Evolutionary conservation across 30 jellyfish, hydroid and myxozoan genomes (phyloP), one percentile per base, ranked within the genome.

Genomic region (Pelagia noctiluca): DNA sequence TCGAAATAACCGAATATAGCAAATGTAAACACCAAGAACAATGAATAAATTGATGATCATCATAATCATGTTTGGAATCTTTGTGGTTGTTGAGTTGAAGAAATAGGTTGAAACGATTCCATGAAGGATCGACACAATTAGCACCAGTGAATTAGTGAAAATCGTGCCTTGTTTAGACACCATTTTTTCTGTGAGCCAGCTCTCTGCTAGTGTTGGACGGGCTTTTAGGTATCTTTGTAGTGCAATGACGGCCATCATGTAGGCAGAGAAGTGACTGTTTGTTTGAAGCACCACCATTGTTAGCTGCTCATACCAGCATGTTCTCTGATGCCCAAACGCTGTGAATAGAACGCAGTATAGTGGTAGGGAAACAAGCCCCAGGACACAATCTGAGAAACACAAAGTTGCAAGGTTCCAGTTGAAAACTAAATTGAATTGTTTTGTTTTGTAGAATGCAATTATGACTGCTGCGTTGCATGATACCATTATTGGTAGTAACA

Each of bases 61-160:
- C 92, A 82, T 68, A 13, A 36, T 35, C 8, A 68, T 22, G 7
- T 69, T 82, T 19, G 50, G 80, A 18, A 50, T 23, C 10, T 11
- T 24, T 62, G 34, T 53, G 19, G 19, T 50, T n/a, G 70, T 12
- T 2, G 10, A 50, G 0, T 46, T 57, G 37, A 82, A 82, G 52
- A 67, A 69, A 73, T 82, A 50, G 31, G 65, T 75, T 0, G 92
- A 49, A 12, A 82, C 92, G 3, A 69, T 42, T 23, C 86, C 92
- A 37, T 82, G 92, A 12, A 82, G 54, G 0, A 70, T 19, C 1
- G 92, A 82, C 73, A 82, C 18, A 25, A 69, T 16, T 31, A 57
- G 0, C 3, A 54, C 26, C 16, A 50, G 8, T 1, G 32, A 1
- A 12, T 24, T 29, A n/a, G 57, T 38, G 33, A 67, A n/a, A 25